Evolutionary conservation across 2,113 vertebrate species (phyloP).

Genomic region (Cercocebus atys): DNA sequence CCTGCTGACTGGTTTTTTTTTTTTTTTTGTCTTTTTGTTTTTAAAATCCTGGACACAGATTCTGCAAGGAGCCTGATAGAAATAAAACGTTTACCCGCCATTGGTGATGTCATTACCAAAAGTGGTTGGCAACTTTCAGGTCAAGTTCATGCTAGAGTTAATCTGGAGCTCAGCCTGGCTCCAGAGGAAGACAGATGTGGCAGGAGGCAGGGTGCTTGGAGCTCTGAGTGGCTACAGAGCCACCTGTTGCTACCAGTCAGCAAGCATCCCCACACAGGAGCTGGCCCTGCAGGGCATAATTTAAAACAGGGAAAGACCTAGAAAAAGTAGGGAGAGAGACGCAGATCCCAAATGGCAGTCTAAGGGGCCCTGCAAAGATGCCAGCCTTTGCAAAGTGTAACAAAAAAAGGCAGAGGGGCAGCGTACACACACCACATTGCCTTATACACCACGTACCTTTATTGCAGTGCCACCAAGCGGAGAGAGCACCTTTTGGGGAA

Average conservation of each 20-base stretch:
- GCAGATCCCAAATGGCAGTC: not conserved
- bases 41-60: slow-evolving; percentile 6
- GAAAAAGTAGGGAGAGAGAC: not conserved
- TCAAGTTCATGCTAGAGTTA: not conserved
- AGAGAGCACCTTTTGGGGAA: not conserved
- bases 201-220: not conserved
- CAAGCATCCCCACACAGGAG: not conserved
- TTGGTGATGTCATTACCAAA: not conserved
- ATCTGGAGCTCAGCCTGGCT: not conserved
- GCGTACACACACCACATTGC: not conserved
- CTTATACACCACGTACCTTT: not conserved
- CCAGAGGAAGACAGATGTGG: not conserved
- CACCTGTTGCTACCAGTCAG: not conserved
- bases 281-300: not conserved
- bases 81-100: not conserved
- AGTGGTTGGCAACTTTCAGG: not conserved
- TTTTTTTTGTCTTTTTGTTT: not conserved
- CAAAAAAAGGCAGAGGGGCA: not conserved
- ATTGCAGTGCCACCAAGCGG: not conserved
- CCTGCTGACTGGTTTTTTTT: not conserved
- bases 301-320: not conserved
- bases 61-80: not conserved
- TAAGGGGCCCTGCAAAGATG: not conserved
- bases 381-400: not conserved
- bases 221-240: not conserved